Evolutionary conservation across 2,113 vertebrate genomes (phyloP), one percentile per base, ranked within the genome.

Genomic region (Thomomys bottae): DNA sequence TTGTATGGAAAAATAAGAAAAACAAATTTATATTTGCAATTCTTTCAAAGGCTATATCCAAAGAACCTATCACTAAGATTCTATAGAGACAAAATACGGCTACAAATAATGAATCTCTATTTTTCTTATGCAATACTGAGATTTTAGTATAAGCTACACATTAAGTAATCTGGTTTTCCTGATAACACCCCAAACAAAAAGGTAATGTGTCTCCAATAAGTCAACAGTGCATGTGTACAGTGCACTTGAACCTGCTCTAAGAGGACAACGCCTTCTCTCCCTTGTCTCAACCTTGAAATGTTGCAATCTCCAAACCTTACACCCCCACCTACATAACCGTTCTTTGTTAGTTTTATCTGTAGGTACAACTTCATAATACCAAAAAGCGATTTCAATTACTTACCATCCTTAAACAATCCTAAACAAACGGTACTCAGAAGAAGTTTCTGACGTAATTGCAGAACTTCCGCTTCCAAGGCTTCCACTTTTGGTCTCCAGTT

Each of bases 381-480:
- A 94, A 83, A 95, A 94, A 88, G 67, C 3, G 8, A 84, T 73
- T 94, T 92, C 45, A 95, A 30, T 66, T 34, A 96, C 97, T 97
- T 85, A 98, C 98, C 94, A 8, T 93, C 97, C 94, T 97, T 90
- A 84, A 89, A 68, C 26, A 94, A 88, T 76, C 64, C 96, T 0
- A 95, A 85, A 87, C 86, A 96, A 20, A 97, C 88, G 72, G 87
- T 98, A 83, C 72, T 96, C 81, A 99, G 95, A 87, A 99, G 96
- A 63, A 98, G 94, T 54, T 99, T 97, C 95, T 98, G 99, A 18
- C 93, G 98, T 90, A 99, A 97, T 36, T 93, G 96, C 84, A 99
- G 97, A 95, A 99, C 97, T 97, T 99, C 98, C 87, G 97, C 97
- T 97, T 99, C 98, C 84, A 99, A 97, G 0, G 30, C 93, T 96